phyloP scores from a whole-genome alignment of 2,113 vertebrate species.

The Gorsachius goisagi region DNA sequence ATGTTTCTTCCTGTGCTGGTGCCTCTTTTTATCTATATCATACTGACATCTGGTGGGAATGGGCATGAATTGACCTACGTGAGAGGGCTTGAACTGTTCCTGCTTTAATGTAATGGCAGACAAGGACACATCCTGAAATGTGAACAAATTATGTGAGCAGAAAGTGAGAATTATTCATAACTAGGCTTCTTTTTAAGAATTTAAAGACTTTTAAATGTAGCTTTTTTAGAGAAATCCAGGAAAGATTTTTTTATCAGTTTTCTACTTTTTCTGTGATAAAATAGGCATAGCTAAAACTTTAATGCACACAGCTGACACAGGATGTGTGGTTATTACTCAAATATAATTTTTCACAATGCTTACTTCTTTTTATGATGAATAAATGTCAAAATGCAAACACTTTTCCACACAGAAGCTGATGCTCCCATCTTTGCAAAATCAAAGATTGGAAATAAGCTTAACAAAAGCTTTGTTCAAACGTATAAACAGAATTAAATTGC shows the following conservation, averaged over 20 bases:
- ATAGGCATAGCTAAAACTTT: not conserved
- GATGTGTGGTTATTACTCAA: not conserved
- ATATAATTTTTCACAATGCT: not conserved
- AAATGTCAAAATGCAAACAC: not conserved
- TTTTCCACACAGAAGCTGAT: not conserved
- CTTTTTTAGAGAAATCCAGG: not conserved
- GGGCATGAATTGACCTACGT: not conserved
- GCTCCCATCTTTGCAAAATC: not conserved
- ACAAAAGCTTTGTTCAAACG: not conserved
- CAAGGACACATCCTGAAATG: not conserved
- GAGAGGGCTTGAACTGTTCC: not conserved
- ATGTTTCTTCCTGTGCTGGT: not conserved
- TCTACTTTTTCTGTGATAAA: not conserved
- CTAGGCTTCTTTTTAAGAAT: not conserved
- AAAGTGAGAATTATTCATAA: not conserved
- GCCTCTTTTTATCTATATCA: not conserved
- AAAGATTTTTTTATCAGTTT: not conserved
- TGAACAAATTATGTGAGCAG: not conserved
- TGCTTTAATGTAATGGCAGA: not conserved
- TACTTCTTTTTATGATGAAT: not conserved
- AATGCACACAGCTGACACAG: not conserved
- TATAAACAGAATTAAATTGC: not conserved
- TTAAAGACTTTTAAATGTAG: not conserved
- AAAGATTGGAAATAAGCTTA: not conserved
- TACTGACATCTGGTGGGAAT: slow-evolving; percentile 68